Conservation (phyloP, 2,113 vertebrate genomes). For the Jaculus jaculus region DNA sequence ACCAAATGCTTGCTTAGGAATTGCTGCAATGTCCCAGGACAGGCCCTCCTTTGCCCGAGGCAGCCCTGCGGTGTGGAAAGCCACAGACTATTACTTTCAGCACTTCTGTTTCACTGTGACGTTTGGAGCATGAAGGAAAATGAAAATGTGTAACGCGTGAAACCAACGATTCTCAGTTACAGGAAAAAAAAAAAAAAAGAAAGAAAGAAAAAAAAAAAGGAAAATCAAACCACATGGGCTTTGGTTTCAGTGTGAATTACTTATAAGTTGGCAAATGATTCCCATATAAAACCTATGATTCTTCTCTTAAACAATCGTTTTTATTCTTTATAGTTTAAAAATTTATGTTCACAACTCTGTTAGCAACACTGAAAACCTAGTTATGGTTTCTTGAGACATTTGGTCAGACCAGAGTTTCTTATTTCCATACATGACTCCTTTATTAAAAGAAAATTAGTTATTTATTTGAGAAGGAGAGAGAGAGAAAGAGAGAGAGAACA, state of each 20-base stretch:
- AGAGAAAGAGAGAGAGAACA: too few species aligned
- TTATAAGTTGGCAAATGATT: slow-evolving; percentile 56
- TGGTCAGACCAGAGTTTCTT: not conserved
- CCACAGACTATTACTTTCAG: slow-evolving; percentile 88
- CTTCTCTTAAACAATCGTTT: slow-evolving; percentile 45
- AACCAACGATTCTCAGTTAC: slow-evolving; percentile 77
- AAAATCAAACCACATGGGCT: slow-evolving; percentile 17
- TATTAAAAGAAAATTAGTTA: too few species aligned
- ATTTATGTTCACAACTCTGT: slow-evolving; percentile 42
- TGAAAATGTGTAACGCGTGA: slow-evolving; percentile 83
- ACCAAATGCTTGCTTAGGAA: slow-evolving; percentile 86
- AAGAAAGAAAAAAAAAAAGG: too few species aligned
- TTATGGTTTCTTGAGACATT: not conserved
- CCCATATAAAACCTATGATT: slow-evolving; percentile 19
- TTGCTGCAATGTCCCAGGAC: slow-evolving; percentile 92
- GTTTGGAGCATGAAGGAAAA: slow-evolving; percentile 81
- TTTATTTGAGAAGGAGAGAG: too few species aligned
- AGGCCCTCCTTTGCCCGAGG: slow-evolving; percentile 77
- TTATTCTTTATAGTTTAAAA: slow-evolving; percentile 43
- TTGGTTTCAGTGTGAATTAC: slow-evolving; percentile 52
- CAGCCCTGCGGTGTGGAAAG: slow-evolving; percentile 83
- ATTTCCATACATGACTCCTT: too few species aligned
- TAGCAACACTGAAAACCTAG: slow-evolving; percentile 62
- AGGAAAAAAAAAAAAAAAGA: not conserved
- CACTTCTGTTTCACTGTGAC: slow-evolving; percentile 88